Conservation (phyloP, 2,888 invertebrate species). For the Drosophila austrosaltans region DNA sequence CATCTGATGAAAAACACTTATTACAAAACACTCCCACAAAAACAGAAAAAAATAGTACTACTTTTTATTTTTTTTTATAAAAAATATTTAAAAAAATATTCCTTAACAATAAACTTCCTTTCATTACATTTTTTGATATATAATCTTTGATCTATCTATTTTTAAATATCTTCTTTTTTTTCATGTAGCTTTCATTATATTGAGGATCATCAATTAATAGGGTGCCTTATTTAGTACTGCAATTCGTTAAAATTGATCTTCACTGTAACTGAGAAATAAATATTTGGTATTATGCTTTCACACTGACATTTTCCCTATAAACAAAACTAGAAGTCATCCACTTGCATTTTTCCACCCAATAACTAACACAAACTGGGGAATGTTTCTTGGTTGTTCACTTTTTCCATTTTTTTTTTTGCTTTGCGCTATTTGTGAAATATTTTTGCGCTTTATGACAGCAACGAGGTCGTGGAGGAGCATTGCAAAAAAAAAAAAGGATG, state of each 20-base stretch:
- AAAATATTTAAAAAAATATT: no score
- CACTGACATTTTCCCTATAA: conserved; percentile 9
- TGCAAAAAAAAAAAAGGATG: conserved; percentile 17
- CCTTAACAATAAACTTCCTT: no score
- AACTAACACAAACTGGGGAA: conserved; percentile 20
- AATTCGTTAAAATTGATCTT: background rate
- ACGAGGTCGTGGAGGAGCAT: conserved; percentile 27
- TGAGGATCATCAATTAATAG: no score
- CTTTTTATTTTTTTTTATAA: no score
- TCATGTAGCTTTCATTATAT: no score
- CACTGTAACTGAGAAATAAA: background rate
- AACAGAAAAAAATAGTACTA: no score
- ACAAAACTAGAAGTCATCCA: conserved; percentile 6
- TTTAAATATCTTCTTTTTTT: no score
- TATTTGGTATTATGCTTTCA: background rate
- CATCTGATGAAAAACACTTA: no score
- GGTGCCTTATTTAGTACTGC: no score
- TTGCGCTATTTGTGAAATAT: conserved; percentile 36
- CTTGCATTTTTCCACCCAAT: conserved; percentile 18
- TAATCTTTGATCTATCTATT: no score
- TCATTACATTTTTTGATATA: no score
- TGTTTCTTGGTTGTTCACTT: background rate
- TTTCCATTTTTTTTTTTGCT: background rate
- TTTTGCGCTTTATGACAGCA: conserved; percentile 52
- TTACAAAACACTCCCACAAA: no score